Evolutionary conservation across 2,113 vertebrate genomes (phyloP).

Genomic region (Sterrhoptilus dennistouni): DNA sequence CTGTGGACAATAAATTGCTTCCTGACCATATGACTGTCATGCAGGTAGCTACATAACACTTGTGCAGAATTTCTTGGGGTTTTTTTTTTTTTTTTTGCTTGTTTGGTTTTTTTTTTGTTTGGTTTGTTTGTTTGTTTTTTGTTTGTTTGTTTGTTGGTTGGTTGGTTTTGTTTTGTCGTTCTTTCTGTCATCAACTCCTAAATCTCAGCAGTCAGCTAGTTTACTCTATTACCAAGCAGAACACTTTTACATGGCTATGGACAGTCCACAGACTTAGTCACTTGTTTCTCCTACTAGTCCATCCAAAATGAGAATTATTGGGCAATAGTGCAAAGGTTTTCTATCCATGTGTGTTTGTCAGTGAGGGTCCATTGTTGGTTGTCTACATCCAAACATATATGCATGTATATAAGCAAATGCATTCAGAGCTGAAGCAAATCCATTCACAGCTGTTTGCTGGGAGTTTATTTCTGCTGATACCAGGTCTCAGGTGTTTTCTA

Average conservation of each 20-base stretch:
- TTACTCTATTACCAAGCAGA: neutral
- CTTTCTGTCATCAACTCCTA: neutral
- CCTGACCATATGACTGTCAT: neutral
- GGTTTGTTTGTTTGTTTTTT: too few species aligned
- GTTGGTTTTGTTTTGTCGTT: neutral
- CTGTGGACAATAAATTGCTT: neutral
- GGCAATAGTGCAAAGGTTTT: neutral
- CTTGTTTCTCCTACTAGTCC: neutral
- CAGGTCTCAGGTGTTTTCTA: neutral
- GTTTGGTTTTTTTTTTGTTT: too few species aligned
- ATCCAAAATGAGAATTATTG: neutral
- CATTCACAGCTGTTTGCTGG: neutral
- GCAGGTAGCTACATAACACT: neutral
- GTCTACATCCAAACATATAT: neutral
- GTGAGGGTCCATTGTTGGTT: neutral
- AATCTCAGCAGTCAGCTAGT: neutral
- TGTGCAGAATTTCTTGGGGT: fast-evolving
- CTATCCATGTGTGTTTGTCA: neutral
- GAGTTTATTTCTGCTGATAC: neutral
- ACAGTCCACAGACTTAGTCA: neutral
- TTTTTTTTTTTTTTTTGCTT: too few species aligned
- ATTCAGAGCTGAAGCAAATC: neutral
- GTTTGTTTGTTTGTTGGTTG: too few species aligned
- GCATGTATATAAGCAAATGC: neutral
- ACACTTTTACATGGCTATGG: neutral